A percentile compares a stretch with the other conserved stretches of the same genome.
Evolutionary conservation across 2,797 vertebrate species (phyloP).

Genomic region (Spondyliosoma cantharus): DNA sequence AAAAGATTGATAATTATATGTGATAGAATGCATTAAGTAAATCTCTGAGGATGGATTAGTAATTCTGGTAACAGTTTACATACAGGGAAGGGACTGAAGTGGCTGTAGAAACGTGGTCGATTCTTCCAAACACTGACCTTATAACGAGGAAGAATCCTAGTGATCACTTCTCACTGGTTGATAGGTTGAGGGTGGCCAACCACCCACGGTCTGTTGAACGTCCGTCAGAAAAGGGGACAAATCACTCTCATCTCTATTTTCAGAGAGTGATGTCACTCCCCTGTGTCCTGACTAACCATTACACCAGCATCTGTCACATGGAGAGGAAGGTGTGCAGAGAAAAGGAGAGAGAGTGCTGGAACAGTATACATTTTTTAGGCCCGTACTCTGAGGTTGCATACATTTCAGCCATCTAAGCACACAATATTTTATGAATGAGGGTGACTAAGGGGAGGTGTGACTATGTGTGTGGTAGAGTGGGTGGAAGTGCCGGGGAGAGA

Average conservation of each 20-base stretch:
- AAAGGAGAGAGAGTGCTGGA: slow-evolving; percentile 11
- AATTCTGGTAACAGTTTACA: neutral
- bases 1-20: neutral
- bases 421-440: slow-evolving; percentile 75
- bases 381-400: slow-evolving; percentile 24
- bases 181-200: slow-evolving; percentile 33
- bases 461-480: slow-evolving; percentile 48
- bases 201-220: slow-evolving; percentile 50
- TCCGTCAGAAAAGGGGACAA: slow-evolving; percentile 74
- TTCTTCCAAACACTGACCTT: slow-evolving; percentile 22
- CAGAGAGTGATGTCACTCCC: slow-evolving; percentile 77
- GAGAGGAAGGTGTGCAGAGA: slow-evolving; percentile 56
- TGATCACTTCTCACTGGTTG: slow-evolving; percentile 12
- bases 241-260: slow-evolving; percentile 75
- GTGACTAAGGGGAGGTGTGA: slow-evolving; percentile 64
- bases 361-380: slow-evolving; percentile 39
- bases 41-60: neutral
- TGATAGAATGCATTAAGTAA: neutral
- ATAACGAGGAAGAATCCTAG: slow-evolving; percentile 48
- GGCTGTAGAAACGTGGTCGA: slow-evolving; percentile 15
- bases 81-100: neutral
- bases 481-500: slow-evolving; percentile 32
- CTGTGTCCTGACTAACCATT: slow-evolving; percentile 74
- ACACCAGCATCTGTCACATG: slow-evolving; percentile 74
- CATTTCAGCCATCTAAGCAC: slow-evolving; percentile 50